Conservation (phyloP, 2,113 vertebrate species). For the Corydoras sp. region DNA sequence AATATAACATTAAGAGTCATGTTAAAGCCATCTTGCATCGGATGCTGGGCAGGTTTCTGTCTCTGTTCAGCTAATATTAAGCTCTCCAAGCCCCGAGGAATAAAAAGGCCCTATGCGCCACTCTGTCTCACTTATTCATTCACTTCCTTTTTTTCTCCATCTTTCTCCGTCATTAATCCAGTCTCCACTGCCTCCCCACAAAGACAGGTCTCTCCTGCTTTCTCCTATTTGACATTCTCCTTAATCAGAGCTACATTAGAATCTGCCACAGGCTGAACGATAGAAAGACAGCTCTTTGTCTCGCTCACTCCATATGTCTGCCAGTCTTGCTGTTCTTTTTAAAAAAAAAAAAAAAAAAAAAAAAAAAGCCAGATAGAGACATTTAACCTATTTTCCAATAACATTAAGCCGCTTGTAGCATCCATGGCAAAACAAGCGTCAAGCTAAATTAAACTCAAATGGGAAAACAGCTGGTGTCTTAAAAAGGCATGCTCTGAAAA, state of each 20-base stretch:
- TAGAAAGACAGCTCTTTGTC: not conserved
- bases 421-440: not conserved
- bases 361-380: constrained; percentile 17
- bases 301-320: not conserved
- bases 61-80: constrained; percentile 39
- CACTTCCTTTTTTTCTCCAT: not conserved
- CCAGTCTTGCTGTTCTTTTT: constrained; percentile 16
- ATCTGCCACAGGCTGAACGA: constrained; percentile 1
- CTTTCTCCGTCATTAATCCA: constrained; percentile 17
- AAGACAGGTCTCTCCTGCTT: constrained; percentile 18
- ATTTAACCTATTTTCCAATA: constrained; percentile 16
- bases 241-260: constrained; percentile 36
- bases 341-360: constrained; percentile 8
- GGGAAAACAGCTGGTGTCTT: not conserved
- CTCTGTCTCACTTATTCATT: constrained; percentile 7
- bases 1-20: constrained; percentile 12
- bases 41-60: constrained; percentile 15
- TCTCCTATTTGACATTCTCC: constrained; percentile 31
- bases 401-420: not conserved
- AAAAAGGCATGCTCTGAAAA: not conserved
- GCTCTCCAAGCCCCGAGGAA: constrained; percentile 22
- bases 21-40: constrained; percentile 17
- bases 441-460: constrained; percentile 3
- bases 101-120: constrained; percentile 18
- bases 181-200: constrained; percentile 7